Evolutionary conservation across 1,140 invertebrate genomes (phyloP).

Genomic region (Chrysoperla carnea): DNA sequence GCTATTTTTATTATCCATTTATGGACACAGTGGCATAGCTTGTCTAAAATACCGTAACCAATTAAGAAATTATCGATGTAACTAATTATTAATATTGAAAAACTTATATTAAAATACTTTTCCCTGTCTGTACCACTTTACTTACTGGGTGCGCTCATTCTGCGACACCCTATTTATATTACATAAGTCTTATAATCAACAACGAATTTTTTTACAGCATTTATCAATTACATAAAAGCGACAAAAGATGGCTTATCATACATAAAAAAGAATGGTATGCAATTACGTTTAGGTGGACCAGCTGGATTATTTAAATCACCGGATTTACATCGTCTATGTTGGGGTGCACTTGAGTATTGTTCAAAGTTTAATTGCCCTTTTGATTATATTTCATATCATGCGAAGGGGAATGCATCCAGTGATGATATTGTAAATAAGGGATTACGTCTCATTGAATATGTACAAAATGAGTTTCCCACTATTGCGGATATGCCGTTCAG

Average conservation of each 20-base stretch:
- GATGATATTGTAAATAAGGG: constrained; percentile 19
- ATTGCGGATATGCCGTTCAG: constrained; percentile 20
- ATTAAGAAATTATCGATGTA: too few relatives aligned
- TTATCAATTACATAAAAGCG: constrained; percentile 17
- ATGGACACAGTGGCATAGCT: too few relatives aligned
- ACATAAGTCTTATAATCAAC: neutral
- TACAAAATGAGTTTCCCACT: constrained; percentile 20
- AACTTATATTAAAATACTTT: too few relatives aligned
- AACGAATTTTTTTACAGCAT: constrained; percentile 9
- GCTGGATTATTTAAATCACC: constrained; percentile 25
- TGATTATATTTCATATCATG: constrained; percentile 26
- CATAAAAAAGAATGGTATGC: too few relatives aligned
- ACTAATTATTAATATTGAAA: too few relatives aligned
- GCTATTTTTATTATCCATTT: too few relatives aligned
- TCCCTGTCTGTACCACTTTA: too few relatives aligned
- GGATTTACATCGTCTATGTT: constrained; percentile 24
- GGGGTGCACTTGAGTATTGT: constrained; percentile 23
- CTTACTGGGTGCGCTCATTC: neutral
- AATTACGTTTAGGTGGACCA: constrained; percentile 22
- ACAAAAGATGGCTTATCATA: constrained; percentile 15
- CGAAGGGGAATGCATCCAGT: constrained; percentile 24
- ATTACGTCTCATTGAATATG: constrained; percentile 16
- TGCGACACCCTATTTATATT: neutral
- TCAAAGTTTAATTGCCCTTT: constrained; percentile 20
- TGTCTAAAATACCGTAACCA: too few relatives aligned